Conservation (phyloP, 2,888 invertebrate species). For the Oxyscelio sp. region DNA sequence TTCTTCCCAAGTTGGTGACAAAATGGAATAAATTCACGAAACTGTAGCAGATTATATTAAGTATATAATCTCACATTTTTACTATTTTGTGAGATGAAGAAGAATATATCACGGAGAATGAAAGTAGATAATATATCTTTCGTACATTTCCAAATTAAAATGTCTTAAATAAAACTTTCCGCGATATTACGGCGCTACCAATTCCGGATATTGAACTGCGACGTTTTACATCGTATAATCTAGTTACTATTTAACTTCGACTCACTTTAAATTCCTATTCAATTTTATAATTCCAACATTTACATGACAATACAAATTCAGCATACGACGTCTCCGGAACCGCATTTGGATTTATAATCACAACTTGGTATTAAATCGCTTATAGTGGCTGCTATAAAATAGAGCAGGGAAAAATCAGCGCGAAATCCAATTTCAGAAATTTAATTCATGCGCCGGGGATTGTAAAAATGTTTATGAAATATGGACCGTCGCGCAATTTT, state of each 20-base stretch:
- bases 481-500: conserved; percentile 27
- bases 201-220: neutral
- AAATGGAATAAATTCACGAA: too few species aligned
- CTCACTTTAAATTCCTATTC: conserved; percentile 37
- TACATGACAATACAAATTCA: conserved; percentile 60
- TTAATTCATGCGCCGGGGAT: neutral
- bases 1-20: too few species aligned
- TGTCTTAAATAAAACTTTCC: too few species aligned
- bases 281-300: conserved; percentile 52
- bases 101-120: too few species aligned
- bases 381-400: neutral
- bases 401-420: neutral
- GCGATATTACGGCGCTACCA: too few species aligned
- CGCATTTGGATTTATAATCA: conserved; percentile 56
- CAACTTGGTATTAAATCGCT: conserved; percentile 41
- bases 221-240: conserved; percentile 24
- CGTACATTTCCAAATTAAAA: too few species aligned
- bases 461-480: conserved; percentile 33
- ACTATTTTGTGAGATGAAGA: too few species aligned
- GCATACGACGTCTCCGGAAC: conserved; percentile 13
- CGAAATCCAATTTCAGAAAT: conserved; percentile 33
- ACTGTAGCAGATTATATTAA: too few species aligned
- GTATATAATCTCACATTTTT: too few species aligned
- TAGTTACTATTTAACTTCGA: conserved; percentile 37
- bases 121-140: too few species aligned